phyloP scores from a whole-genome alignment of 2,888 invertebrate genomes.

The Halictus ligatus region DNA sequence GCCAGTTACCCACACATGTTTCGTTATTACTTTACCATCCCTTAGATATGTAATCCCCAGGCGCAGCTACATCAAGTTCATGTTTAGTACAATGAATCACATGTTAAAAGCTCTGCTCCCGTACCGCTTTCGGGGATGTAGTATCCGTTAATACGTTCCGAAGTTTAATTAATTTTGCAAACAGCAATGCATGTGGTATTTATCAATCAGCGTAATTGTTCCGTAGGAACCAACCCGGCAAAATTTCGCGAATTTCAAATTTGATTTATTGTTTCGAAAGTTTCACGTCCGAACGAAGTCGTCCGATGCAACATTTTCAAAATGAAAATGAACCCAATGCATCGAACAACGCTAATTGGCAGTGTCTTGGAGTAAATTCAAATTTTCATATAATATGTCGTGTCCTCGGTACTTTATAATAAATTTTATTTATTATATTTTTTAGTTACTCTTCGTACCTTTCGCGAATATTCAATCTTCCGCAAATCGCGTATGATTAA shows the following conservation, averaged over 20 bases:
- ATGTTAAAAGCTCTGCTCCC: slow-evolving; percentile 2
- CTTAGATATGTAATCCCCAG: slow-evolving; percentile 1
- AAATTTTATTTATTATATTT: background rate
- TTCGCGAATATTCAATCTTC: background rate
- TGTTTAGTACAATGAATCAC: slow-evolving; percentile 2
- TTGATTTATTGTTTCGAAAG: background rate
- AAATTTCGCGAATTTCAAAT: background rate
- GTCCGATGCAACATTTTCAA: background rate
- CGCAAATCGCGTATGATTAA: background rate
- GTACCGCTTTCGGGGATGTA: background rate
- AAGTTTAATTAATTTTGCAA: slow-evolving; percentile 8
- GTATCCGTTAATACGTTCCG: background rate
- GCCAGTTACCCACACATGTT: background rate
- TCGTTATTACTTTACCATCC: slow-evolving; percentile 7
- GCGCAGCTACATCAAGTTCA: slow-evolving; percentile 8
- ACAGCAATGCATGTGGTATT: background rate
- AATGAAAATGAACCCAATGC: background rate
- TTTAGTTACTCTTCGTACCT: background rate
- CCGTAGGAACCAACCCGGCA: background rate
- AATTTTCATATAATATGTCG: background rate
- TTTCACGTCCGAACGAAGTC: background rate
- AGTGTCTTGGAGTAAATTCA: background rate
- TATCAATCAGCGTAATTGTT: slow-evolving; percentile 9
- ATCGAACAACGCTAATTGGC: background rate
- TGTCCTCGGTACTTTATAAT: too few species aligned